A percentile compares a stretch with the other conserved stretches of the same genome.
These are phyloP conservation scores for Ranitomeya imitator DNA, from an alignment of 2,113 vertebrate genomes.

Conservation along the genomic window DNA sequence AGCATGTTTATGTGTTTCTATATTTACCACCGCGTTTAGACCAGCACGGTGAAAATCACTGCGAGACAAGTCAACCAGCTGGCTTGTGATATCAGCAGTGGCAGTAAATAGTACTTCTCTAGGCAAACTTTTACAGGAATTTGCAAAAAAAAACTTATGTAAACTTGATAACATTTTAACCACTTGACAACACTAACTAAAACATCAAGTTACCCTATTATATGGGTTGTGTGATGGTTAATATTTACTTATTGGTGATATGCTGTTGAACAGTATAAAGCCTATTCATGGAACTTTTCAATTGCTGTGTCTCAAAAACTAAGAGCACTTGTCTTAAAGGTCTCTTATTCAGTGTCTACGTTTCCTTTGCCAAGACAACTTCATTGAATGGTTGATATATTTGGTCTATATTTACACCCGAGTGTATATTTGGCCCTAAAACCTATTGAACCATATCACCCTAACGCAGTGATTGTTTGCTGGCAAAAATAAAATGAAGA, in stretches of 20 bases:
- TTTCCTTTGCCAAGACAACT: background rate
- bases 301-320: background rate
- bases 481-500: background rate
- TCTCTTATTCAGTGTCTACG: background rate
- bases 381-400: background rate
- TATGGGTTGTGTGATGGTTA: background rate
- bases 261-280: constrained; percentile 38
- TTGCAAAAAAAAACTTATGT: background rate
- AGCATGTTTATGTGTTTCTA: background rate
- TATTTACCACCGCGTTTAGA: background rate
- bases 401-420: background rate
- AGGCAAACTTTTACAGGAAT: background rate
- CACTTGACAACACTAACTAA: background rate
- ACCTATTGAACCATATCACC: background rate
- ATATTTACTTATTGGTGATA: constrained; percentile 8
- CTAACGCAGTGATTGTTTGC: background rate
- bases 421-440: background rate
- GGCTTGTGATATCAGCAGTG: background rate
- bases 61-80: background rate
- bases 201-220: background rate
- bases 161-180: background rate
- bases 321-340: constrained; percentile 29
- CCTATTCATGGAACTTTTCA: background rate
- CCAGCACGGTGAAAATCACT: background rate
- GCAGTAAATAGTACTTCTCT: constrained; percentile 10